phyloP scores from a whole-genome alignment of 2,888 invertebrate genomes.

The Eudemis profundana region DNA sequence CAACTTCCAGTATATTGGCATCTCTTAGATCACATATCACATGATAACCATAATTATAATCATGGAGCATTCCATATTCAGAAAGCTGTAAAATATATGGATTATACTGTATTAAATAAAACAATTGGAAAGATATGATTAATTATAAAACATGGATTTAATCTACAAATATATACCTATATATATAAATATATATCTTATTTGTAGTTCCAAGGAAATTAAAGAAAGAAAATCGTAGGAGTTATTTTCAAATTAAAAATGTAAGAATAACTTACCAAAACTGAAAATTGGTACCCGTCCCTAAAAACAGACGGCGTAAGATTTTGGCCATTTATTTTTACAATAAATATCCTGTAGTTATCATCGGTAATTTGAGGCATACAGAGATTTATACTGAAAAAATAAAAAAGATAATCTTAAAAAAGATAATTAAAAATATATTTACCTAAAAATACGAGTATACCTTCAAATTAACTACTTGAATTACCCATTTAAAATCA shows the following conservation, averaged over 20 bases:
- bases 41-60: constrained; percentile 55
- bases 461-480: no score
- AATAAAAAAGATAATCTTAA: not conserved
- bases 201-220: no score
- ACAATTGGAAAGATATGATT: no score
- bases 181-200: no score
- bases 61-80: constrained; percentile 56
- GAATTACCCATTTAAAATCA: no score
- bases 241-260: no score
- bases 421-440: not conserved
- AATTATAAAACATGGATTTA: no score
- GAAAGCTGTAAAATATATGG: constrained; percentile 40
- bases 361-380: constrained; percentile 23
- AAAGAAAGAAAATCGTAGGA: no score
- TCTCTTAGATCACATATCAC: constrained; percentile 53
- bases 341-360: constrained; percentile 16
- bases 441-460: no score
- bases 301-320: not conserved
- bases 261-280: constrained; percentile 13
- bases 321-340: not conserved
- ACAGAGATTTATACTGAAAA: constrained; percentile 1
- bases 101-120: not conserved
- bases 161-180: no score
- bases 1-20: constrained; percentile 51
- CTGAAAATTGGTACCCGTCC: constrained; percentile 17